phyloP scores from a whole-genome alignment of 1,140 invertebrate species.

The Steinernema khuongi region DNA sequence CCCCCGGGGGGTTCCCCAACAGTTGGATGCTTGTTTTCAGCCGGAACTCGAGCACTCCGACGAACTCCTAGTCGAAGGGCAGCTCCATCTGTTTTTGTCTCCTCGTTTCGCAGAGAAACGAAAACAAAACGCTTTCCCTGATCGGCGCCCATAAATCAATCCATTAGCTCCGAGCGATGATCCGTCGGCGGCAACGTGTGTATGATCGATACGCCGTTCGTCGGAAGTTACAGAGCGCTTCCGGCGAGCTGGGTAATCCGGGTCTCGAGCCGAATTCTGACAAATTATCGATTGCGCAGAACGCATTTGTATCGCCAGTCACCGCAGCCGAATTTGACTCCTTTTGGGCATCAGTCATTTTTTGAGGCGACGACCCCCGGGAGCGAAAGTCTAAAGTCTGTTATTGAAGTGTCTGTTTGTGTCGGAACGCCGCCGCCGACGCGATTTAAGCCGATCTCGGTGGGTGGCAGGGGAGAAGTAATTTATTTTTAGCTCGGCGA shows the following conservation, averaged over 20 bases:
- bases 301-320: background rate
- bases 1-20: too few species aligned
- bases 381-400: background rate
- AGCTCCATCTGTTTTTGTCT: too few species aligned
- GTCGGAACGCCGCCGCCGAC: too few species aligned
- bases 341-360: background rate
- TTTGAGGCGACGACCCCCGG: background rate
- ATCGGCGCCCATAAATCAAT: background rate
- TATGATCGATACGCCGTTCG: background rate
- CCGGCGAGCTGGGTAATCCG: too few species aligned
- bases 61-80: too few species aligned
- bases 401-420: background rate
- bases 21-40: too few species aligned
- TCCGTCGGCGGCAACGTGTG: background rate
- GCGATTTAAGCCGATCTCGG: too few species aligned
- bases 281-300: background rate
- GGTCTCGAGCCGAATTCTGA: too few species aligned
- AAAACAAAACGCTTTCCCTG: constrained; percentile 25
- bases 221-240: background rate
- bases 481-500: too few species aligned
- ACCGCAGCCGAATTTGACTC: background rate
- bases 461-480: too few species aligned
- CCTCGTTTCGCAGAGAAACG: too few species aligned
- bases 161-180: background rate
- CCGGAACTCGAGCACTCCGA: too few species aligned